Conservation (phyloP, 2,888 invertebrate species). For the Digitonthophagus gazella region DNA sequence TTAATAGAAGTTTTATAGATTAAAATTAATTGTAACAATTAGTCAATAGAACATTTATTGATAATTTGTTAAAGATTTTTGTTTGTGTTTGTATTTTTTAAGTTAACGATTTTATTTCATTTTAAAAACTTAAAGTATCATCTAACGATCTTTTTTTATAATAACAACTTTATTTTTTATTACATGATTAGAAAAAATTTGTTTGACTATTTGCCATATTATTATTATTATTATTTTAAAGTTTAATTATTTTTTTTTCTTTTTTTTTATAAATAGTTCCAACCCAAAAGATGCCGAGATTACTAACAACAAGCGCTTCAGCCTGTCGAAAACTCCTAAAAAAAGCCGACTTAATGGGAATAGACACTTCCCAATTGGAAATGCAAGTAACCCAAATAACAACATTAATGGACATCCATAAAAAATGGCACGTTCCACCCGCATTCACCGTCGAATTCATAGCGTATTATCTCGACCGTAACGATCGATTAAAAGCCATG, state of each 20-base stretch:
- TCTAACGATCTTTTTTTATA: too few relatives aligned
- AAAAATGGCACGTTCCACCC: slow-evolving; percentile 92
- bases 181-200: too few relatives aligned
- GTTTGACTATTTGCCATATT: too few relatives aligned
- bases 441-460: slow-evolving; percentile 94
- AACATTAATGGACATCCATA: slow-evolving; percentile 79
- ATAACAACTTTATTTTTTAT: too few relatives aligned
- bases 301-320: slow-evolving; percentile 86
- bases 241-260: neutral
- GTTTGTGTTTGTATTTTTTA: too few relatives aligned
- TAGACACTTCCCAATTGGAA: slow-evolving; percentile 78
- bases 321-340: slow-evolving; percentile 77
- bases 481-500: slow-evolving; percentile 76
- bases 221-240: neutral
- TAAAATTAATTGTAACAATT: too few relatives aligned
- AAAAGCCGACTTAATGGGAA: slow-evolving; percentile 89
- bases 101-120: too few relatives aligned
- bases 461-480: slow-evolving; percentile 88
- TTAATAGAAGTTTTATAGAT: too few relatives aligned
- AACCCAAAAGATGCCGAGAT: slow-evolving; percentile 90
- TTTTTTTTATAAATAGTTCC: slow-evolving; percentile 63
- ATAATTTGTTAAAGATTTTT: too few relatives aligned
- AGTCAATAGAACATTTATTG: too few relatives aligned
- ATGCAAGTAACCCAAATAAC: slow-evolving; percentile 81
- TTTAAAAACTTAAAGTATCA: too few relatives aligned